Percentiles rank a stretch among this genome's conserved stretches.
Evolutionary conservation across 2,888 invertebrate genomes (phyloP).

Genomic region (Metallyticus violacea): DNA sequence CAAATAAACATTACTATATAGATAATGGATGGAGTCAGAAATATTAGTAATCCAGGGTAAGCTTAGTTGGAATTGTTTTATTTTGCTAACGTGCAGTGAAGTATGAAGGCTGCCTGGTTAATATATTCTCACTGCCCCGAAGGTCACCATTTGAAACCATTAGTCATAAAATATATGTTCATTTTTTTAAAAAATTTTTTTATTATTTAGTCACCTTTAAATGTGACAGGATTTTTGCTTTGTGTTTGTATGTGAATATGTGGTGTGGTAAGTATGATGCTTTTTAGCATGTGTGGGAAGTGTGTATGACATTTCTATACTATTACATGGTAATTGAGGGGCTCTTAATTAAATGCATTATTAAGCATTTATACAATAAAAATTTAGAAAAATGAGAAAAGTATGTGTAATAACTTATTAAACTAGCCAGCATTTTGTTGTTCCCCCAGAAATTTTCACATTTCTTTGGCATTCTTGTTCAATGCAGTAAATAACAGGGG

Average conservation of each 20-base stretch:
- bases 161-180: slow-evolving; percentile 10
- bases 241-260: background rate
- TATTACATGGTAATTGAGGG: background rate
- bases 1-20: too few species aligned
- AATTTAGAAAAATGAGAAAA: background rate
- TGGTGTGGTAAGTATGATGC: background rate
- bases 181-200: too few species aligned
- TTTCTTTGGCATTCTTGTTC: background rate
- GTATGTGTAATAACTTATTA: background rate
- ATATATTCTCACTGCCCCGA: background rate
- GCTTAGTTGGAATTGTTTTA: background rate
- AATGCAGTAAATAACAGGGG: too few species aligned
- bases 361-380: slow-evolving; percentile 7
- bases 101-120: background rate
- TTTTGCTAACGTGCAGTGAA: background rate
- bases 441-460: too few species aligned
- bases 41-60: background rate
- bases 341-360: background rate
- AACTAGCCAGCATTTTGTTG: background rate
- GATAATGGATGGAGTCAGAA: background rate
- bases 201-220: slow-evolving; percentile 4
- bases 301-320: background rate
- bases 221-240: slow-evolving; percentile 10
- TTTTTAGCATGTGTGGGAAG: background rate
- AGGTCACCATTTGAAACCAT: background rate